Evolutionary conservation across 2,888 invertebrate genomes (phyloP).

Genomic region (Leuctra nigra): DNA sequence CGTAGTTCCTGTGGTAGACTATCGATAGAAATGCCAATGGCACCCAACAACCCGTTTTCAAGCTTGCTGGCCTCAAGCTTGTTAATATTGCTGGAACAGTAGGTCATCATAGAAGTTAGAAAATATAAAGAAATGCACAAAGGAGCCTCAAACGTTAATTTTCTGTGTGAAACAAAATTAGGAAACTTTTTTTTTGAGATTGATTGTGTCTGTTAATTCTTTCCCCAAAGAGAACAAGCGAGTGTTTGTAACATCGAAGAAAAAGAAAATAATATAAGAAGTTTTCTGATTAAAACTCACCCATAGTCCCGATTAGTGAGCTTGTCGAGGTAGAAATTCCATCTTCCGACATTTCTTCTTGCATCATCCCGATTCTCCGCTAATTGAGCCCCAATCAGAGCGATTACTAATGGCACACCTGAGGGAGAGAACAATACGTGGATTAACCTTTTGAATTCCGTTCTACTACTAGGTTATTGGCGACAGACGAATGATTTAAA

Average conservation of each 20-base stretch:
- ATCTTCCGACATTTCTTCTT: slow-evolving; percentile 43
- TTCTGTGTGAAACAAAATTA: too few species aligned
- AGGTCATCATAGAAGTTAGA: too few species aligned
- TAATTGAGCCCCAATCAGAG: slow-evolving; percentile 58
- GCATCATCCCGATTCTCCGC: slow-evolving; percentile 53
- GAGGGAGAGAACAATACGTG: slow-evolving; percentile 4
- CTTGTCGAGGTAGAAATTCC: slow-evolving; percentile 54
- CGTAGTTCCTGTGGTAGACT: slow-evolving; percentile 46
- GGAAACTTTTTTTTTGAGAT: too few species aligned
- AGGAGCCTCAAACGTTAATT: too few species aligned
- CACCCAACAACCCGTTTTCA: slow-evolving; percentile 41
- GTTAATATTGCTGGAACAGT: not conserved
- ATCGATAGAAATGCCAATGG: slow-evolving; percentile 54
- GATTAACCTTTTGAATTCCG: not conserved
- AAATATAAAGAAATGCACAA: too few species aligned
- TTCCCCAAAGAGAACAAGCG: too few species aligned
- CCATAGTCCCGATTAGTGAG: slow-evolving; percentile 48
- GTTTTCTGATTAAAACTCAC: slow-evolving; percentile 19
- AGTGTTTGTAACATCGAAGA: too few species aligned
- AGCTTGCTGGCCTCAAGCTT: not conserved
- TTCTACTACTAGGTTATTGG: too few species aligned
- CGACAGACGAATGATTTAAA: too few species aligned
- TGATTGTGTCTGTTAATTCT: too few species aligned
- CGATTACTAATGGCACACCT: slow-evolving; percentile 54
- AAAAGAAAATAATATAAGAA: too few species aligned